Evolutionary conservation across 2,888 invertebrate genomes (phyloP), one percentile per base, ranked within the genome.

Genomic region (Acrobasis consociella): DNA sequence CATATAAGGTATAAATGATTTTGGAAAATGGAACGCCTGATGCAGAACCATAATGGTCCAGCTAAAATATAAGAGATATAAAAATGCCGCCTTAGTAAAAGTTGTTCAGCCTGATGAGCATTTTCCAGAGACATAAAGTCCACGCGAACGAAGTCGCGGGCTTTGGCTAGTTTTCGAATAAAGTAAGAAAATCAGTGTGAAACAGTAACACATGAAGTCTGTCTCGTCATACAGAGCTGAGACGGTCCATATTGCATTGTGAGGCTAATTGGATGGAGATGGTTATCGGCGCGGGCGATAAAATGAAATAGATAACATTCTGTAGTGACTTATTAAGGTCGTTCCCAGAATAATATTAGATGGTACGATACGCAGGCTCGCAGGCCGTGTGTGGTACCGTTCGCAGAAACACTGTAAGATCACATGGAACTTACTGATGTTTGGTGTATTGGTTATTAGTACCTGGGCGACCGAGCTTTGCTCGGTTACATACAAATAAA

Each of bases 291-390:
- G 68, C 79, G 76, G 75, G 85, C 83, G 93, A 93, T 93, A 93
- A 93, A 93, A 93, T 92, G 92, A 87, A 86, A 87, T 86, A 93
- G 93, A 93, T 93, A 93, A 93, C 93, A 93, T 93, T 93, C 93
- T 93, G 91, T 92, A 91, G 87, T 93, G 93, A 93, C 93, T 93
- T 93, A 93, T 93, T 93, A 93, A 93, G 93, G 93, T 87, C 91
- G 92, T 93, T 93, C 93, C 92, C 93, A 93, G 93, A 93, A 93
- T 93, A 93, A 93, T 93, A 93, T 93, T 93, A 93, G 93, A 93
- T 93, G 82, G 86, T 69, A 76, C 82, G 92, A 92, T 92, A 92
- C 83, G 86, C 76, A 76, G 69, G 72, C 76, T 72, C 76, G 82
- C 74, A 70, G 73, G 67, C 81, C 80, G 86, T 85, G 86, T 86